Base-by-base conservation (phyloP, 2,888 invertebrate genomes). In the Melipona beecheii region DNA sequence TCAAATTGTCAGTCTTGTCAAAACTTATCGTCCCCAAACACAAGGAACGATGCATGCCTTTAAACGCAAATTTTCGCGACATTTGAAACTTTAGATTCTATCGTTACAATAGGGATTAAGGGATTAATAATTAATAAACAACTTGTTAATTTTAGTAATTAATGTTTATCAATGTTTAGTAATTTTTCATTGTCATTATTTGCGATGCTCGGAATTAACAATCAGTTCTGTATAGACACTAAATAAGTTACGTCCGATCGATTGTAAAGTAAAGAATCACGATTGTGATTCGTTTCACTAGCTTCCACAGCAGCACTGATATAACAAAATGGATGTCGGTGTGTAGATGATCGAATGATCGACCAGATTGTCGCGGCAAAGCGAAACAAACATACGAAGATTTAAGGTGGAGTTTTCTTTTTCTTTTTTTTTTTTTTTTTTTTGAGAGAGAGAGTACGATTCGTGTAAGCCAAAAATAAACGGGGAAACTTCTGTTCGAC, bases 381-480 rank as follows among this genome's bases (percentile, higher is more conserved):
- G 1, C 9, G 62, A 43, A 36, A 24, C n/a, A 21, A 19, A 52
- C 43, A 24, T 6, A 19, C n/a, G 5, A 49, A 58, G 65, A 75
- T 70, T 75, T 69, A 65, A 71, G 19, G 58, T 52, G 43, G 36
- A 2, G 43, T 43, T 43, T 43, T 43, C 36, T 43, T 43, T 43
- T 1, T 43, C 6, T 43, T 50, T 11, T 11, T 43, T 9, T 9
- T 43, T 43, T 60, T 66, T 36, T 24, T 52, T 69, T 79, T 54
- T 54, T 73, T 54, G 54, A 80, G 50, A 24, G 24, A 24, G 24
- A 27, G 27, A 43, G 69, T 64, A 50, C 70, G 64, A 70, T 69
- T 74, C 74, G 70, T 60, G 43, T 36, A 49, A 19, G 75, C 75
- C 70, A 81, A 65, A 81, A 82, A 82, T 82, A 82, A 82, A 82